phyloP scores from a whole-genome alignment of 2,797 vertebrate species.

The Coregonus suidteri region DNA sequence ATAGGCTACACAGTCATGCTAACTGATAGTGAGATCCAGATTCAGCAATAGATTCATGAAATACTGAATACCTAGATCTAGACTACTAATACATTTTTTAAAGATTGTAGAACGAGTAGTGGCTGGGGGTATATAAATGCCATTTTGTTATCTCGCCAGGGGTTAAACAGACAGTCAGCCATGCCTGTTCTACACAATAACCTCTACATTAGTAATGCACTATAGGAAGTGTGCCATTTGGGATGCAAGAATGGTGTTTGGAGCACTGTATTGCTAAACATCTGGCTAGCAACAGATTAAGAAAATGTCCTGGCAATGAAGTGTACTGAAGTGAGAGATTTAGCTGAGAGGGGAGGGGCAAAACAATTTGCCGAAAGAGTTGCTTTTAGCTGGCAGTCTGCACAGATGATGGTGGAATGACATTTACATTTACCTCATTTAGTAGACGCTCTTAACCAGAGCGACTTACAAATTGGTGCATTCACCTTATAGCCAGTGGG shows the following conservation, averaged over 20 bases:
- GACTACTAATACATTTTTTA: neutral
- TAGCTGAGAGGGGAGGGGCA: neutral
- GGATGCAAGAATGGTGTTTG: neutral
- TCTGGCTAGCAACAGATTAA: slow-evolving; percentile 20
- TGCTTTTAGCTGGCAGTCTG: slow-evolving; percentile 22
- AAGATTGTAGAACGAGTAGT: too few relatives aligned
- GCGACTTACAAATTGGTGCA: too few relatives aligned
- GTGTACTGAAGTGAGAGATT: slow-evolving; percentile 16
- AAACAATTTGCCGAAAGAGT: slow-evolving; percentile 16
- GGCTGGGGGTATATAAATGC: too few relatives aligned
- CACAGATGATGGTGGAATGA: slow-evolving; percentile 32
- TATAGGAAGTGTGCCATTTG: slow-evolving; percentile 13
- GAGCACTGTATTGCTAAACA: slow-evolving; percentile 15
- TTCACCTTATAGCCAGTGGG: too few relatives aligned
- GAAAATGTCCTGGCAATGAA: slow-evolving; percentile 7
- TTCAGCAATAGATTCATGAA: neutral
- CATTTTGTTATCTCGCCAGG: slow-evolving; percentile 16
- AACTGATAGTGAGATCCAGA: too few relatives aligned
- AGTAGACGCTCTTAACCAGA: too few relatives aligned
- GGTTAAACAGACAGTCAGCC: slow-evolving; percentile 40
- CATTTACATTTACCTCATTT: neutral
- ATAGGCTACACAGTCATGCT: neutral
- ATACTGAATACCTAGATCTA: neutral
- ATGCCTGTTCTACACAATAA: slow-evolving; percentile 22
- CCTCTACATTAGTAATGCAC: slow-evolving; percentile 45